Evolutionary conservation across 2,888 invertebrate genomes (phyloP).

Genomic region (Leptinotarsa haldemani): DNA sequence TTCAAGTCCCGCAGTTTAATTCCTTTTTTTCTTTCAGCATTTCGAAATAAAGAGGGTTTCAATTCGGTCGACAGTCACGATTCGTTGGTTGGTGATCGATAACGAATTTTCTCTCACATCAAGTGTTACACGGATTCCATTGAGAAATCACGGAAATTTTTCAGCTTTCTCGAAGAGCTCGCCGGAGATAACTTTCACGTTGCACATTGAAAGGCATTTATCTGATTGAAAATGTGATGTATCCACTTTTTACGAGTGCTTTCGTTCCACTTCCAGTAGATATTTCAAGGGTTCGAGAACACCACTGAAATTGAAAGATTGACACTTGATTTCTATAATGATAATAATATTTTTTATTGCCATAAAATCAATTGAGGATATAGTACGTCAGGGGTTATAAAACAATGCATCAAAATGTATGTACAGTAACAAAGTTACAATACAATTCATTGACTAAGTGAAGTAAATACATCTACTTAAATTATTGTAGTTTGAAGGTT

Average conservation of each 20-base stretch:
- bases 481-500: too few species aligned
- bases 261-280: neutral
- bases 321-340: too few species aligned
- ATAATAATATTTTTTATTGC: too few species aligned
- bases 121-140: constrained; percentile 3
- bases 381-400: too few species aligned
- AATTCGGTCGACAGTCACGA: neutral
- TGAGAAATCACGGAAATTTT: constrained; percentile 8
- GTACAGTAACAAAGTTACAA: too few species aligned
- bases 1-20: neutral
- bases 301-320: neutral
- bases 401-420: too few species aligned
- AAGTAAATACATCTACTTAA: too few species aligned
- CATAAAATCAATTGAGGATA: too few species aligned
- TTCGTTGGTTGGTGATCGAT: neutral
- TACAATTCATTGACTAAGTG: too few species aligned
- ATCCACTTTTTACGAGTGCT: neutral
- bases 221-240: constrained; percentile 1
- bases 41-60: neutral
- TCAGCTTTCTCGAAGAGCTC: neutral
- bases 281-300: neutral
- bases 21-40: neutral
- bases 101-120: neutral
- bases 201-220: constrained; percentile 3
- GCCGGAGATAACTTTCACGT: neutral